Conservation (phyloP, 1,140 invertebrate species). For the Proales similis region DNA sequence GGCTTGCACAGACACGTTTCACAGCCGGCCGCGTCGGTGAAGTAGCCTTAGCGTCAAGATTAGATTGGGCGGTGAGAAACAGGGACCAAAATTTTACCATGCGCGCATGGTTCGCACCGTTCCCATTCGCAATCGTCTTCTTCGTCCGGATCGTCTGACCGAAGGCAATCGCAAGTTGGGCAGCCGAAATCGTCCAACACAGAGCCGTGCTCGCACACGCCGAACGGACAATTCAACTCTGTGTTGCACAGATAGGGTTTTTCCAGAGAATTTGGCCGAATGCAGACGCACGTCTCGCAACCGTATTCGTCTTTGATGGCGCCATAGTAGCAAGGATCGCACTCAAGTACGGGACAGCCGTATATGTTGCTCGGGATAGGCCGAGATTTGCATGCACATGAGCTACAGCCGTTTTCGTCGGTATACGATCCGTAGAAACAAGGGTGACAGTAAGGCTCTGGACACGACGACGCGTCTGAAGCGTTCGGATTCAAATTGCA, state of each 20-base stretch:
- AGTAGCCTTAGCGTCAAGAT: background rate
- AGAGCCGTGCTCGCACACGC: slow-evolving; percentile 23
- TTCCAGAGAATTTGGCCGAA: slow-evolving; percentile 15
- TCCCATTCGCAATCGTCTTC: background rate
- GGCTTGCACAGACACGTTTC: slow-evolving; percentile 31
- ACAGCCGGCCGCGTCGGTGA: slow-evolving; percentile 23
- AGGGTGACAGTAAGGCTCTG: slow-evolving; percentile 20
- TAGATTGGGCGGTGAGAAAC: background rate
- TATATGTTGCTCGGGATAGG: slow-evolving; percentile 6
- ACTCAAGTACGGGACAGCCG: slow-evolving; percentile 30
- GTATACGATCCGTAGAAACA: slow-evolving; percentile 37
- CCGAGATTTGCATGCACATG: slow-evolving; percentile 29
- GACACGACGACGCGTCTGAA: background rate
- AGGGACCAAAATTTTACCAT: background rate
- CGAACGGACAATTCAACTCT: slow-evolving; percentile 5
- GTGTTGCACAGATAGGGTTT: background rate
- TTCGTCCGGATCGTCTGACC: background rate
- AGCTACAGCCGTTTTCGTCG: slow-evolving; percentile 30
- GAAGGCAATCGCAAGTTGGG: slow-evolving; percentile 25
- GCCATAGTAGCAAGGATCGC: slow-evolving; percentile 22
- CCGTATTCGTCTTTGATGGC: slow-evolving; percentile 36
- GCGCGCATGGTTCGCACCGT: background rate
- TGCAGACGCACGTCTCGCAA: slow-evolving; percentile 36
- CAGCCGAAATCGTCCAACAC: slow-evolving; percentile 26
- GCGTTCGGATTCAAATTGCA: slow-evolving; percentile 10